phyloP scores from a whole-genome alignment of 2,888 invertebrate species.

The Gryllus longicercus region DNA sequence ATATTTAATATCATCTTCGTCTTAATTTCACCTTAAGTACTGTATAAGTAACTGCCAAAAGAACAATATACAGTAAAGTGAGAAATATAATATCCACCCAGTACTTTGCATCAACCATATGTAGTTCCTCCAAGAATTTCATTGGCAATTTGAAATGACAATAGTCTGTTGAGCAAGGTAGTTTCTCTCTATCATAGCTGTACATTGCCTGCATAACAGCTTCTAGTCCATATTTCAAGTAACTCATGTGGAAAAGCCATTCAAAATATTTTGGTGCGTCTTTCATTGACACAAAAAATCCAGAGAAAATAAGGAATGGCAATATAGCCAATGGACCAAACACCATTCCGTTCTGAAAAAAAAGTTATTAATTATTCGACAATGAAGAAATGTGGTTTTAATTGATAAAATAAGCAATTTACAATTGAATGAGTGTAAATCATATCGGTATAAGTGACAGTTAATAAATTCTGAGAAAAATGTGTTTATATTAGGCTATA shows the following conservation, averaged over 20 bases:
- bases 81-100: slow-evolving; percentile 63
- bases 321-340: slow-evolving; percentile 83
- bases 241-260: slow-evolving; percentile 86
- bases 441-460: too few species aligned
- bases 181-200: slow-evolving; percentile 70
- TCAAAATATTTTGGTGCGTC: slow-evolving; percentile 74
- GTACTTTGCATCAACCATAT: slow-evolving; percentile 65
- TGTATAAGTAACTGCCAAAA: slow-evolving; percentile 64
- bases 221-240: slow-evolving; percentile 83
- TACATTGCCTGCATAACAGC: slow-evolving; percentile 78
- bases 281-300: slow-evolving; percentile 82
- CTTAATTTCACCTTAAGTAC: slow-evolving; percentile 46
- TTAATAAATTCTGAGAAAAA: too few species aligned
- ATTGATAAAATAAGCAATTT: neutral
- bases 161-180: slow-evolving; percentile 70
- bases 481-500: too few species aligned
- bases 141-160: slow-evolving; percentile 70
- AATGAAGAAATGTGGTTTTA: neutral
- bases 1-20: neutral
- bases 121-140: slow-evolving; percentile 71
- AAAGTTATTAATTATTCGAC: slow-evolving; percentile 31
- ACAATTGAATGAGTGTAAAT: too few species aligned
- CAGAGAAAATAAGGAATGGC: slow-evolving; percentile 87
- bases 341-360: slow-evolving; percentile 77
- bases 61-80: slow-evolving; percentile 57